Base-by-base conservation (phyloP, 2,113 vertebrate genomes). In the Caretta caretta region DNA sequence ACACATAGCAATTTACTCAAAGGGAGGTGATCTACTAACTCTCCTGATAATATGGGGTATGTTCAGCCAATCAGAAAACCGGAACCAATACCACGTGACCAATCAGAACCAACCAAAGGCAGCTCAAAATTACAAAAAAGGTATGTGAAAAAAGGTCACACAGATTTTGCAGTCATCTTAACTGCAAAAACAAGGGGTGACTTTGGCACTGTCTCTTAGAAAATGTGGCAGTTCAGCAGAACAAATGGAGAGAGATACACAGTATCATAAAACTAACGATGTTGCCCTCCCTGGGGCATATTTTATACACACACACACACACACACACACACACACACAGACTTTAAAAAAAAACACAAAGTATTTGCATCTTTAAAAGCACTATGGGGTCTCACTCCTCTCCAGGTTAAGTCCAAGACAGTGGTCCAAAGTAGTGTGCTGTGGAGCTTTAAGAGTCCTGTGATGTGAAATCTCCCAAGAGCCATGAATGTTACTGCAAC, bases 81-180 rank as follows among this genome's bases (percentile, higher is more conserved):
- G 3, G 72, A 1, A 86, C 4, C 9, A 35, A 84, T 82, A 8
- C 11, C 0, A 0, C 42, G 2, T 85, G 69, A 90, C 16, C 0
- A 86, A 90, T 81, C 90, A 87, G 0, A 1, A 51, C 11, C 25
- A 94, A 53, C 35, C n/a, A 83, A 38, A 25, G 5, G 7, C 11
- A 90, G 85, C 8, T 84, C 24, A 93, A 94, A 87, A 51, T 8
- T 85, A 54, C 19, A 4, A 24, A 86, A 80, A 5, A 57, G 69
- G 7, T 0, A 13, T 50, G 5, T 3, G 42, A 5, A 49, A 54
- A 65, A 6, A 1, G 25, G 93, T 94, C 83, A 53, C 31, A 83
- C 86, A 78, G 0, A 84, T 49, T 87, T 92, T 29, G 4, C 48
- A 57, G 78, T 79, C 48, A 76, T 46, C 69, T 4, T 79, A 87